Base-by-base conservation (phyloP, 30 jellyfish, hydroid and myxozoan species). In the Cassiopea xamachana region DNA sequence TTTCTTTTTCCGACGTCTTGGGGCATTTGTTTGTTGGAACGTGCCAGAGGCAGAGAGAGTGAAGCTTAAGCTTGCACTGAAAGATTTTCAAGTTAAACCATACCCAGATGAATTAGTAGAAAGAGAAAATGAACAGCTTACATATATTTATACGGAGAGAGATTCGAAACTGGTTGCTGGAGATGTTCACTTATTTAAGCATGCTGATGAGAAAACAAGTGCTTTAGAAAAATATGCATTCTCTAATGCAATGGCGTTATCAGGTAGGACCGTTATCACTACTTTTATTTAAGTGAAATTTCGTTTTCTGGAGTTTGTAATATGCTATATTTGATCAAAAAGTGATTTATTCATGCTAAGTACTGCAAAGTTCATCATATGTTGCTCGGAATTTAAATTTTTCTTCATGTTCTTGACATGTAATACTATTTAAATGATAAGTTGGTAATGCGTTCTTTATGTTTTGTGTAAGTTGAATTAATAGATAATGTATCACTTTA, bases 1-100 rank as follows among this genome's bases (percentile, higher is more conserved):
- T 15, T 94, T 94, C 94, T 90, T 94, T 64, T 94, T 46, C 69
- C 88, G 98, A 72, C 93, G 98, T 1, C 92, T 94, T 46, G 98
- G 98, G 3, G 93, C 98, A 39, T 94, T 90, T 77, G 98, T 94
- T 1, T 94, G 98, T 85, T 94, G 98, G 98, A 94, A 94, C 71
- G 73, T 94, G 49, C 80, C 92, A 15, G 96, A 90, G 77, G 71
- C 86, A 1, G 98, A 94, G 81, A 90, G 90, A 77, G 84, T 62
- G 58, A 75, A 76, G 15, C 60, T 89, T 27, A 81, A 82, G 77
- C 15, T 10, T 60, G 75, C 61, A 0, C 50, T 89, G 47, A 89
- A 67, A 12, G 85, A 81, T 19, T 83, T 90, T 67, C 93, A 90
- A 84, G 60, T n/a, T 1, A 79, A 78, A 18, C 82, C 97, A 6